These are phyloP conservation scores for Thamnaconus septentrionalis DNA, from an alignment of 2,113 vertebrate genomes.

Conservation along the genomic window DNA sequence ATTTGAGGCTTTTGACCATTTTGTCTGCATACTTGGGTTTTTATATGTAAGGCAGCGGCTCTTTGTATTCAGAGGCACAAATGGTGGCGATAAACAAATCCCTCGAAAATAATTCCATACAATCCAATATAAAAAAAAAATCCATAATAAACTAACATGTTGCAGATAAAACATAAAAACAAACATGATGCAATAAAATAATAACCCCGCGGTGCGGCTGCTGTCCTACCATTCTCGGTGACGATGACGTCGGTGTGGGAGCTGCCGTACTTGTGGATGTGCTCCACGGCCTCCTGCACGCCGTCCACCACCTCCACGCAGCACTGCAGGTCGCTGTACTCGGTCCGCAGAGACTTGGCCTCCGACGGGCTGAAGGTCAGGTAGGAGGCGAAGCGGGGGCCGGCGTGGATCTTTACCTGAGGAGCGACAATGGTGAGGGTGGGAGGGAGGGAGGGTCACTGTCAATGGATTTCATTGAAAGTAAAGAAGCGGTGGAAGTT, in stretches of 20 bases:
- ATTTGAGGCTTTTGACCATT: too few relatives aligned
- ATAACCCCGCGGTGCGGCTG: not conserved
- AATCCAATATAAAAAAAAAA: too few relatives aligned
- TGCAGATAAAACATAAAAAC: too few relatives aligned
- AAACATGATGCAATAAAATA: not conserved
- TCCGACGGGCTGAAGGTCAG: conserved; percentile 95
- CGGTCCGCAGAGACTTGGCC: conserved; percentile 90
- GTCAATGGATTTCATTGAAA: too few relatives aligned
- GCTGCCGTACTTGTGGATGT: conserved; percentile 97
- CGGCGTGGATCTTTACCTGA: conserved; percentile 95
- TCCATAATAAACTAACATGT: too few relatives aligned
- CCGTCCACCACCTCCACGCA: conserved; percentile 95
- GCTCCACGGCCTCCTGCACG: conserved; percentile 87
- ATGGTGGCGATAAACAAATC: too few relatives aligned
- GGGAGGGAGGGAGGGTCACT: too few relatives aligned
- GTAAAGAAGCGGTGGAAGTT: too few relatives aligned
- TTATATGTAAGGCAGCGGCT: too few relatives aligned
- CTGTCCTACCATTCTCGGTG: conserved; percentile 89
- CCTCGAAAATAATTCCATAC: too few relatives aligned
- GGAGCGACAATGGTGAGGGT: not conserved
- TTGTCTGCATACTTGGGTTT: too few relatives aligned
- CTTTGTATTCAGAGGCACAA: too few relatives aligned
- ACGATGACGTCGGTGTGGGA: conserved; percentile 94
- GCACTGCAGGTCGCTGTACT: conserved; percentile 93
- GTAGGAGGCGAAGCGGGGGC: conserved; percentile 92